Evolutionary conservation across 2,797 vertebrate genomes (phyloP).

Genomic region (Poecilia gillii): DNA sequence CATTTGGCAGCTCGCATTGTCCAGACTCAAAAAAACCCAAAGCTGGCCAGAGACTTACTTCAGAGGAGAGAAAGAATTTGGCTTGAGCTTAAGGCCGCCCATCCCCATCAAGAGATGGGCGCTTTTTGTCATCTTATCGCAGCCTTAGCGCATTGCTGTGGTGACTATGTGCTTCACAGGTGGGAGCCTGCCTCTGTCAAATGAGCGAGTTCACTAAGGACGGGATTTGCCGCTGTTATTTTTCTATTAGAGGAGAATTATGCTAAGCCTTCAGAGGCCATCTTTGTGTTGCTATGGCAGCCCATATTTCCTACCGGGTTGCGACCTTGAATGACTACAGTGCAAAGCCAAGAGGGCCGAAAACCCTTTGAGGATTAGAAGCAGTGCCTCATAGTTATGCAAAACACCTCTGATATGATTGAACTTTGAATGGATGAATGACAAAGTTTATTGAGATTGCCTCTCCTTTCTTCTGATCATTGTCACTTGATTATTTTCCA

Average conservation of each 20-base stretch:
- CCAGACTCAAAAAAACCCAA: slow-evolving; percentile 71
- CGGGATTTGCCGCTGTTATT: slow-evolving; percentile 97
- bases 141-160: slow-evolving; percentile 81
- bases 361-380: slow-evolving; percentile 95
- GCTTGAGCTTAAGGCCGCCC: slow-evolving; percentile 77
- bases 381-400: slow-evolving; percentile 93
- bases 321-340: slow-evolving; percentile 97
- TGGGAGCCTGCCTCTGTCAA: slow-evolving; percentile 88
- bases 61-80: slow-evolving; percentile 78
- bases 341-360: slow-evolving; percentile 92
- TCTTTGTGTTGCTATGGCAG: slow-evolving; percentile 98
- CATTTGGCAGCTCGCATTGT: slow-evolving; percentile 78
- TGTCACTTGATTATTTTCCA: slow-evolving; percentile 78
- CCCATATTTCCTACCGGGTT: slow-evolving; percentile 98
- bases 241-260: slow-evolving; percentile 98
- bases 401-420: slow-evolving; percentile 88
- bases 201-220: slow-evolving; percentile 96
- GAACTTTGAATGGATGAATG: slow-evolving; percentile 80
- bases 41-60: slow-evolving; percentile 75
- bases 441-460: slow-evolving; percentile 84
- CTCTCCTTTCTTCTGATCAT: slow-evolving; percentile 77
- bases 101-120: slow-evolving; percentile 78
- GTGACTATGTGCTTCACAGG: slow-evolving; percentile 90
- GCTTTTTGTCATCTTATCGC: slow-evolving; percentile 78
- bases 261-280: slow-evolving; percentile 96